These are phyloP conservation scores for Rhamnusium bicolor DNA, from an alignment of 2,888 invertebrate genomes.

Conservation along the genomic window DNA sequence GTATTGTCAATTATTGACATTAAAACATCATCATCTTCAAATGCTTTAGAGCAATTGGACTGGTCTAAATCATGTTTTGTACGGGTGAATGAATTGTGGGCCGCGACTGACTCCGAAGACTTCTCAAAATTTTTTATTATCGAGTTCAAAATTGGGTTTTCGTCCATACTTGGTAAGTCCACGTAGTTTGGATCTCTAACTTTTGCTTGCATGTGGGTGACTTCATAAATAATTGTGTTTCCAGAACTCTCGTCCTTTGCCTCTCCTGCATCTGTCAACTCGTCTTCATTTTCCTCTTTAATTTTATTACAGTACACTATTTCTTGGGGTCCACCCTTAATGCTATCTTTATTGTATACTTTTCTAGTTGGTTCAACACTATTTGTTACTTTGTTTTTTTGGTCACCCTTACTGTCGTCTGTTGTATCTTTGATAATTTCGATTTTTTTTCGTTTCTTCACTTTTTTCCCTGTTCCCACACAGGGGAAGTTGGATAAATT, in stretches of 20 bases:
- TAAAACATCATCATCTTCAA: constrained; percentile 29
- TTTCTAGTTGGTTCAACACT: constrained; percentile 10
- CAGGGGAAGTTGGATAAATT: not conserved
- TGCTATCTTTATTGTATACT: not conserved
- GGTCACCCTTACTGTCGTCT: not conserved
- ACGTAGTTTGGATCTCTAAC: constrained; percentile 28
- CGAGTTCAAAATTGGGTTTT: constrained; percentile 47
- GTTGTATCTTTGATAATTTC: constrained; percentile 37
- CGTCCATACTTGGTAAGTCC: constrained; percentile 48
- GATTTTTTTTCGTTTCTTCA: constrained; percentile 23
- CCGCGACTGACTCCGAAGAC: constrained; percentile 35
- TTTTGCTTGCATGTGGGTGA: not conserved
- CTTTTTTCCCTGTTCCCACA: not conserved
- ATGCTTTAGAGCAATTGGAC: not conserved
- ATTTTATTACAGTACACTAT: not conserved
- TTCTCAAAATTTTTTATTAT: constrained; percentile 45
- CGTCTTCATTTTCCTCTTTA: not conserved
- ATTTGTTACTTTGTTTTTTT: constrained; percentile 20
- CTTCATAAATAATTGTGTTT: constrained; percentile 27
- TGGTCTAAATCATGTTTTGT: constrained; percentile 11
- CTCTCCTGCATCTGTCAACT: too few species aligned
- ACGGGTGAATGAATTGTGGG: not conserved
- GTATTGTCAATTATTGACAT: constrained; percentile 38
- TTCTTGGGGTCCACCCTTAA: constrained; percentile 28
- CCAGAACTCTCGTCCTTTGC: constrained; percentile 15